phyloP scores from a whole-genome alignment of 2,888 invertebrate genomes.

The Platycnemis pennipes region DNA sequence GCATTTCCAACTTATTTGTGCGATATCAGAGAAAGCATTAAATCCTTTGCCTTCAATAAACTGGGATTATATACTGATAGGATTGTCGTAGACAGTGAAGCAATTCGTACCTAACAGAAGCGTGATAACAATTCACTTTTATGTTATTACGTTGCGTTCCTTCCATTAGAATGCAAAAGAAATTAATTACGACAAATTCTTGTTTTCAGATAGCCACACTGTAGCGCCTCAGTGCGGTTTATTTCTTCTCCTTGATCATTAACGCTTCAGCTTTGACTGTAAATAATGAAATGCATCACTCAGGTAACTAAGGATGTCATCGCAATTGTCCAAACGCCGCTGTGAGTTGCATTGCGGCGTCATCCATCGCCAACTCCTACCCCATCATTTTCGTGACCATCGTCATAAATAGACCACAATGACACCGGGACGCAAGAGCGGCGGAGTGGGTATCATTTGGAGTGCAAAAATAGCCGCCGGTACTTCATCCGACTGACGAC shows the following conservation, averaged over 20 bases:
- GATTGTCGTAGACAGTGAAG: no score
- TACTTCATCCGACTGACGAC: neutral
- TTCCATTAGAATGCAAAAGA: no score
- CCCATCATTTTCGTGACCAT: neutral
- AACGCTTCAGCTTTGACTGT: neutral
- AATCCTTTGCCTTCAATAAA: no score
- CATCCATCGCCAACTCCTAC: neutral
- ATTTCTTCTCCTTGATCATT: neutral
- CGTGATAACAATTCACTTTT: no score
- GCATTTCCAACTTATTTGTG: no score
- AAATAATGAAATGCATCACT: neutral
- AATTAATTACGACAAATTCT: neutral
- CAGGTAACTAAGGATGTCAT: conserved; percentile 19
- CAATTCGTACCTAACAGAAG: no score
- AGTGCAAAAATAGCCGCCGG: conserved; percentile 12
- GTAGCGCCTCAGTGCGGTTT: neutral
- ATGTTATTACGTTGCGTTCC: no score
- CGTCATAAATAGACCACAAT: neutral
- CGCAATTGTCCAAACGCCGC: conserved; percentile 19
- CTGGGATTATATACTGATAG: no score
- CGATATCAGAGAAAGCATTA: no score
- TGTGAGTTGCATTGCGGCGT: neutral
- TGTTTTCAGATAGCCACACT: neutral
- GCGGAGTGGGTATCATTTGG: conserved; percentile 5
- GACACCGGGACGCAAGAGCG: neutral